Conservation (phyloP, 2,888 invertebrate species). For the Blera fallax region DNA sequence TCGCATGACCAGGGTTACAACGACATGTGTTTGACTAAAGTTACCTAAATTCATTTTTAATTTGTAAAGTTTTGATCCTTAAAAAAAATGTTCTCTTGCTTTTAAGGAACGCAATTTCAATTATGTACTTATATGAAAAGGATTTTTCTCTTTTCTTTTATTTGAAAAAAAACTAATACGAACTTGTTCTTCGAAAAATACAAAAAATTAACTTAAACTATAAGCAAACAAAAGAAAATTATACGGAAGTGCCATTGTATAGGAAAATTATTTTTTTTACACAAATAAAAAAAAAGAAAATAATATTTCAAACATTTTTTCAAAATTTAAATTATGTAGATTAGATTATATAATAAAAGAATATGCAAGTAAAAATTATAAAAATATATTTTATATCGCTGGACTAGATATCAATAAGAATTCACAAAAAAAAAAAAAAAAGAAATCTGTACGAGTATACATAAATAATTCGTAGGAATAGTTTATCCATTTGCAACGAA, state of each 20-base stretch:
- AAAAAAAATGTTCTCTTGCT: too few species aligned
- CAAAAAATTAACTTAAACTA: neutral
- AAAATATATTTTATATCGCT: slow-evolving; percentile 12
- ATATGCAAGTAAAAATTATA: neutral
- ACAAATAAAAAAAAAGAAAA: slow-evolving; percentile 3
- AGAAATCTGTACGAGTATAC: too few species aligned
- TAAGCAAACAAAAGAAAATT: neutral
- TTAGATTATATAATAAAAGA: neutral
- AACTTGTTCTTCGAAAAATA: neutral
- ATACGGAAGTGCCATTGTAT: slow-evolving; percentile 68
- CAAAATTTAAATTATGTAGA: neutral
- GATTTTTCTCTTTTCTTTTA: too few species aligned
- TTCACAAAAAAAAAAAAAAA: too few species aligned
- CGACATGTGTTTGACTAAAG: slow-evolving; percentile 80
- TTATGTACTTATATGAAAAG: neutral
- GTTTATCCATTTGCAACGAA: slow-evolving; percentile 53
- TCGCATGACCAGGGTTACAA: slow-evolving; percentile 79
- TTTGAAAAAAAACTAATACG: neutral
- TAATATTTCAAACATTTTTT: neutral
- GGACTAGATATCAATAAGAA: neutral
- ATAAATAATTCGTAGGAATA: neutral
- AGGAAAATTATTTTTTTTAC: slow-evolving; percentile 25
- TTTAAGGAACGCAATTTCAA: neutral
- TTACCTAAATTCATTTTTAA: slow-evolving; percentile 29
- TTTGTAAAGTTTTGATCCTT: slow-evolving; percentile 18